Base-by-base conservation (phyloP, 2,113 vertebrate genomes). In the Microcebus ravelobensis region DNA sequence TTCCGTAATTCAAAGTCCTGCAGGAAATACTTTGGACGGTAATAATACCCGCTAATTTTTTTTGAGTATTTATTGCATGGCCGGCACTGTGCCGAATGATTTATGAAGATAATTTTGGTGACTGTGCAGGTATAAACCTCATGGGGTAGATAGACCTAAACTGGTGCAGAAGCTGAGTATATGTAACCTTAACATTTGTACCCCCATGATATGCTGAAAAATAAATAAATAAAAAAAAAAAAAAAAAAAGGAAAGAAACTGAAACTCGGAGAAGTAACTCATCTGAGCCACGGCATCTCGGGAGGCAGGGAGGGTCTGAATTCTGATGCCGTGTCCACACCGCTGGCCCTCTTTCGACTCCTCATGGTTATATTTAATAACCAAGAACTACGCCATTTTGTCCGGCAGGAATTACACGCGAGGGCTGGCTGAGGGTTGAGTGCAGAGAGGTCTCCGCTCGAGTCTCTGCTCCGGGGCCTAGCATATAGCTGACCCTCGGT, bases 291-390 rank as follows among this genome's bases (percentile, higher is more conserved):
- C 34, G 57, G 9, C 0, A 2, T 11, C 55, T 7, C 3, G 42
- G 34, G 20, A 17, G n/a, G 42, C 27, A 8, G 50, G 52, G n/a
- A 29, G 18, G 15, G 17, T 67, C 57, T 42, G 63, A n/a, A 8
- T 55, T 70, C 48, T 3, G 25, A 3, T 6, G 27, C 39, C 1
- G 0, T 2, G 45, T 6, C 23, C 55, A 1, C 1, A 0, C 73
- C 0, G 0, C 6, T 34, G 9, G 80, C 29, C 6, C 0, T 5
- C 5, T 27, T 59, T 2, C 1, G 0, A 29, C 39, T 68, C 52
- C n/a, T 31, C 0, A 6, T 25, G 48, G 10, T 36, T 79, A 3
- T 79, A 0, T 34, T 2, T 36, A 2, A 18, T 52, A 23, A 29
- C 12, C 23, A 1, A 36, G 18, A 7, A 13, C 9, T 13, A 21